Conservation (phyloP, 2,888 invertebrate species). For the Keiferia lycopersicella region DNA sequence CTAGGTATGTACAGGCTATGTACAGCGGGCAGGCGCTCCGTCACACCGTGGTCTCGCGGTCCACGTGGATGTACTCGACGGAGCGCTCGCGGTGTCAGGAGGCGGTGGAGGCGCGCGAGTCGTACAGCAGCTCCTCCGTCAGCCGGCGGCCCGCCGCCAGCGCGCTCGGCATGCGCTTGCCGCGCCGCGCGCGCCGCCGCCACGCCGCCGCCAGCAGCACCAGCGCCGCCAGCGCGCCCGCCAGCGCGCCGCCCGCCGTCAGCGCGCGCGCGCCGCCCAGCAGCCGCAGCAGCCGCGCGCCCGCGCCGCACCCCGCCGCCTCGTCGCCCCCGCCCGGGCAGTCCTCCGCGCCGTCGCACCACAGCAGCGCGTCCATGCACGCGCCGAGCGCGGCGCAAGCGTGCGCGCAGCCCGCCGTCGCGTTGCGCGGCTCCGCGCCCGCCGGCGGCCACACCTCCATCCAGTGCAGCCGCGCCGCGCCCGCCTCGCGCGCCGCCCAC, state of each 20-base stretch:
- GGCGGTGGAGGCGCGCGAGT: constrained; percentile 79
- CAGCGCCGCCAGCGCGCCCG: constrained; percentile 72
- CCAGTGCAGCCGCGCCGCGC: constrained; percentile 89
- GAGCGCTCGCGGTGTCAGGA: constrained; percentile 95
- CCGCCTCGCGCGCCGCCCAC: constrained; percentile 92
- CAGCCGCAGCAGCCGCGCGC: constrained; percentile 69
- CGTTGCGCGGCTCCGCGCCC: constrained; percentile 44
- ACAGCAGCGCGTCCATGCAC: constrained; percentile 87
- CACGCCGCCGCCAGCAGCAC: constrained; percentile 68
- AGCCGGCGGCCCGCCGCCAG: constrained; percentile 83
- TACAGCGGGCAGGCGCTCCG: constrained; percentile 53
- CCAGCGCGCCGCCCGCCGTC: constrained; percentile 74
- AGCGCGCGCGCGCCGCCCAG: constrained; percentile 66
- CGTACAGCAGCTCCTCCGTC: constrained; percentile 86
- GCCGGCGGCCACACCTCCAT: constrained; percentile 74
- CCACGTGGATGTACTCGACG: constrained; percentile 96
- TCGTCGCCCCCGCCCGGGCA: constrained; percentile 88
- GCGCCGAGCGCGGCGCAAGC: constrained; percentile 88
- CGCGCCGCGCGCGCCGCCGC: constrained; percentile 68
- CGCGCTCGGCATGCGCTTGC: constrained; percentile 80
- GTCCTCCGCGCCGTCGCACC: constrained; percentile 81
- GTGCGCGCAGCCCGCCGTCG: constrained; percentile 54
- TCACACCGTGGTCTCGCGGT: constrained; percentile 96
- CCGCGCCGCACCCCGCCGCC: constrained; percentile 84
- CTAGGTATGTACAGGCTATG: constrained; percentile 10